Base-by-base conservation (phyloP, 2,113 vertebrate genomes). In the Corapipo altera region DNA sequence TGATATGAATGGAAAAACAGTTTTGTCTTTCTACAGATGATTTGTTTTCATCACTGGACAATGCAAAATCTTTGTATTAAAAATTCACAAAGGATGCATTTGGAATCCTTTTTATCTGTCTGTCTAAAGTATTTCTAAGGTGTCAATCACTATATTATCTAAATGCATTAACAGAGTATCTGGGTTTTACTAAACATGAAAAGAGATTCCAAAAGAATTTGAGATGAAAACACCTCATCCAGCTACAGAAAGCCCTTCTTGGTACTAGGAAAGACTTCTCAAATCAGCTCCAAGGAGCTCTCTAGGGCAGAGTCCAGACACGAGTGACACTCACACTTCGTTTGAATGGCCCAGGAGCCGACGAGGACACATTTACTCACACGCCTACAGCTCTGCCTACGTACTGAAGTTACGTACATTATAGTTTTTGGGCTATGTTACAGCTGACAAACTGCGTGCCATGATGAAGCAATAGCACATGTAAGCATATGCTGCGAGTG, bases 41-140 rank as follows among this genome's bases (percentile, higher is more conserved):
- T 93, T 96, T 94, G 59, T 85, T 96, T 95, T 84, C 69, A 81
- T 92, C 52, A 65, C 65, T 54, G 96, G 95, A 95, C 93, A 93
- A 84, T 8, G 39, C 35, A 88, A 92, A 95, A 86, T 67, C 52
- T 59, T 41, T 49, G 33, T 71, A 91, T 69, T 92, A 96, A 94
- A 85, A 86, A 92, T 39, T 78, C 91, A 93, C 62, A 94, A 78
- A 84, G 28, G 51, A 74, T 33, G 57, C 32, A 77, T 61, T 51
- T 69, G 37, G 41, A 96, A 84, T 84, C 39, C 39, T 65, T 93
- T 92, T 94, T 61, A 91, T 77, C 91, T 82, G 49, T 71, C 62
- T 80, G 35, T 75, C 73, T 85, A 3, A 44, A 86, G 22, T 54
- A 89, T 88, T 96, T 95, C 52, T 78, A 77, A 94, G 69, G 79